phyloP scores from a whole-genome alignment of 2,797 vertebrate species.

The Benthosema pterotum region DNA sequence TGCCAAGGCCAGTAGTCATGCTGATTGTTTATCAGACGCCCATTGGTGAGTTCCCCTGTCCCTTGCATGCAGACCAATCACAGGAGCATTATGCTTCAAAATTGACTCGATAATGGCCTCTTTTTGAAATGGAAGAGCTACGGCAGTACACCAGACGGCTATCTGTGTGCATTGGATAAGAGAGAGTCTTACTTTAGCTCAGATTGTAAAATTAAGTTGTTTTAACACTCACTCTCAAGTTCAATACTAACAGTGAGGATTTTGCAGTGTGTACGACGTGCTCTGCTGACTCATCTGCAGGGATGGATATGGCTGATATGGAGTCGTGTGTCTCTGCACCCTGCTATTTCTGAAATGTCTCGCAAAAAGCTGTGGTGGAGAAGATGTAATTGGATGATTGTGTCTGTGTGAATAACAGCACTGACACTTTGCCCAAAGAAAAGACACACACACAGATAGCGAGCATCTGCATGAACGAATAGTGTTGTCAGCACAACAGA shows the following conservation, averaged over 20 bases:
- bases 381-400: not conserved
- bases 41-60: conserved; percentile 47
- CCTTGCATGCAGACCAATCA: conserved; percentile 51
- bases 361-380: not conserved
- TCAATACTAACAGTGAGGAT: no score
- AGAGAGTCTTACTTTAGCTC: not conserved
- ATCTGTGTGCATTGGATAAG: conserved; percentile 39
- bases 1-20: conserved; percentile 49
- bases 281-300: conserved; percentile 32
- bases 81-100: conserved; percentile 44
- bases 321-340: conserved; percentile 29
- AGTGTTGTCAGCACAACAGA: no score
- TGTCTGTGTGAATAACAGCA: not conserved
- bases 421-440: not conserved
- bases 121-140: conserved; percentile 46
- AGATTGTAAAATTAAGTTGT: no score
- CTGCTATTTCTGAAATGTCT: not conserved
- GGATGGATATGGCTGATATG: conserved; percentile 27
- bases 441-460: not conserved
- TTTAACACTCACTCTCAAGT: no score
- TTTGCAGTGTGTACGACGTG: conserved; percentile 7
- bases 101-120: conserved; percentile 51
- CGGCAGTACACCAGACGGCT: conserved; percentile 26
- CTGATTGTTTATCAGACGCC: conserved; percentile 68
- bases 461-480: not conserved